Evolutionary conservation across 1,140 invertebrate genomes (phyloP), one percentile per base, ranked within the genome.

Genomic region (Coptotermes formosanus): DNA sequence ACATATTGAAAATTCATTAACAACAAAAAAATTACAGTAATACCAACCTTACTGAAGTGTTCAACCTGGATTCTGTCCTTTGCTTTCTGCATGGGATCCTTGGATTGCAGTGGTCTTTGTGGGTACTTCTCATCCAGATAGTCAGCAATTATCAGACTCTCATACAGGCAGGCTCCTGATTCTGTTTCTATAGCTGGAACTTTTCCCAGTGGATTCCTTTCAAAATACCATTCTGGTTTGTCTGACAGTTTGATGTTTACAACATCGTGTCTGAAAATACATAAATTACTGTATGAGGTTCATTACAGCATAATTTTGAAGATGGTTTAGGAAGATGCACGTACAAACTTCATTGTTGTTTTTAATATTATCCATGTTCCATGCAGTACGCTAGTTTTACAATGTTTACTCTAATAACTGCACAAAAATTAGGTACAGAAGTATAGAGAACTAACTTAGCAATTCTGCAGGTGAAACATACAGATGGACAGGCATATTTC

Each of bases 151-250:
- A 97, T 93, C 52, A 96, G 90, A 88, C 96, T 97, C 90, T 98
- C 97, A 87, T 94, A 96, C 0, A 98, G 89, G 32, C 90, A 90
- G 38, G 95, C 93, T 59, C 94, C 94, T 25, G 25, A 25, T 69
- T 93, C 93, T 23, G 95, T 89, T 91, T 97, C 95, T 75, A 98
- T 88, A 23, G 95, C 94, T 55, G 97, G 97, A 7, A 98, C 96
- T 92, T 97, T 96, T 88, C 95, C 95, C 23, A 93, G 91, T 12
- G 93, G 94, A 90, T 94, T 96, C 91, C 93, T 95, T 82, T 93
- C 92, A 81, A 93, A 90, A 3, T 93, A 91, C 97, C 97, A 98
- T 86, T 97, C 96, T 0, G 97, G 97, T 91, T 98, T 98, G 19
- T 94, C 91, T 44, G 93, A 93, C 84, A 98, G 91, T 91, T 98